These are phyloP conservation scores for Heliconius himera DNA, from an alignment of 1,140 invertebrate species.

Conservation along the genomic window DNA sequence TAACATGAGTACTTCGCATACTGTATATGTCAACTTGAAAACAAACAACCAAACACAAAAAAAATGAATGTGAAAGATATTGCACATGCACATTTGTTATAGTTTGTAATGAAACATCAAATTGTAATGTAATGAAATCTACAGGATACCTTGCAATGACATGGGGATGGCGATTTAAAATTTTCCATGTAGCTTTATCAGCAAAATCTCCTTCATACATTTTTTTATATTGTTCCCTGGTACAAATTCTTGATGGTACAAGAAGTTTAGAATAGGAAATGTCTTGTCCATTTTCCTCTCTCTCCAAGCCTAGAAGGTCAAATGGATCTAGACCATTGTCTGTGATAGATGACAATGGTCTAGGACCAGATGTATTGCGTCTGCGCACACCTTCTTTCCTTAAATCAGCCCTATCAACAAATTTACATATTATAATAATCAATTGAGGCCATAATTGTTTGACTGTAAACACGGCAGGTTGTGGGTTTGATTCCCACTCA, in stretches of 20 bases:
- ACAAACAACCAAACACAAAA: conserved; percentile 17
- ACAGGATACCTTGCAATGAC: conserved; percentile 84
- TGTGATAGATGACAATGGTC: conserved; percentile 91
- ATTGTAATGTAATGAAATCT: not conserved
- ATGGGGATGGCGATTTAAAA: conserved; percentile 81
- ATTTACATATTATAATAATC: not conserved
- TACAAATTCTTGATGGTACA: conserved; percentile 87
- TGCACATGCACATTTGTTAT: conserved; percentile 32
- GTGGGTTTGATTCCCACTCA: too few relatives aligned
- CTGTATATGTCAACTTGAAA: conserved; percentile 24
- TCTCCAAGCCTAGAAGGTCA: conserved; percentile 91
- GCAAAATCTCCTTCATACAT: conserved; percentile 82
- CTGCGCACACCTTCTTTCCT: conserved; percentile 89
- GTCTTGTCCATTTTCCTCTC: conserved; percentile 91
- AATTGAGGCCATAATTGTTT: too few relatives aligned
- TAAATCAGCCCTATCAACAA: conserved; percentile 84
- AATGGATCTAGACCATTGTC: conserved; percentile 93
- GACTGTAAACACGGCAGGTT: too few relatives aligned
- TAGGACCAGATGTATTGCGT: conserved; percentile 89
- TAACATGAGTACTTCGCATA: conserved; percentile 26
- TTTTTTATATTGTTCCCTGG: conserved; percentile 78
- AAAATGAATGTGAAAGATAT: conserved; percentile 32
- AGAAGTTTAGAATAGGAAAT: conserved; percentile 93
- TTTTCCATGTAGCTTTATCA: conserved; percentile 77
- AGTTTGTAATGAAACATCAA: conserved; percentile 36